Evolutionary conservation across 2,797 vertebrate genomes (phyloP).

Genomic region (Siniperca obscura): DNA sequence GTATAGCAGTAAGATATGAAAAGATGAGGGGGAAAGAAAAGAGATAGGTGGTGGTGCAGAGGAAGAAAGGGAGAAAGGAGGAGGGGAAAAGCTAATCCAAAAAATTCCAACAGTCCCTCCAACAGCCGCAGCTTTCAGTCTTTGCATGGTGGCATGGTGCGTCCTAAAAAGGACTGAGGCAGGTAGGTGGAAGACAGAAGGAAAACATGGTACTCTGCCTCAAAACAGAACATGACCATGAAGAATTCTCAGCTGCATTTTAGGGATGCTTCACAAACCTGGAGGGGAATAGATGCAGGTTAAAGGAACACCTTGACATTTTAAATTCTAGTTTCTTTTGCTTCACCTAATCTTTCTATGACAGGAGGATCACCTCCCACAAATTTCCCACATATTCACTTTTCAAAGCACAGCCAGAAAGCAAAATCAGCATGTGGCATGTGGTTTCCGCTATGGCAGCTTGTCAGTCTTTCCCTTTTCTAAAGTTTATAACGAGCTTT

Average conservation of each 20-base stretch:
- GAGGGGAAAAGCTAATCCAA: not conserved
- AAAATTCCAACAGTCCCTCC: not conserved
- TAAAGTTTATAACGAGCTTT: constrained; percentile 28
- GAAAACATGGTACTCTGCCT: constrained; percentile 12
- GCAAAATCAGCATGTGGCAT: constrained; percentile 26
- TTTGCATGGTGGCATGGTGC: not conserved
- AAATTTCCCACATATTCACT: constrained; percentile 32
- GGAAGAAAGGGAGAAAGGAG: not conserved
- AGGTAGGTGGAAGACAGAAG: constrained; percentile 25
- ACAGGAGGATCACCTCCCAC: constrained; percentile 53
- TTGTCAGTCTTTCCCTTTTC: constrained; percentile 31
- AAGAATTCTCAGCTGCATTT: constrained; percentile 44
- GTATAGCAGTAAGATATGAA: not conserved
- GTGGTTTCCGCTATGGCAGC: constrained; percentile 5
- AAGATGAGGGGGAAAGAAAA: not conserved
- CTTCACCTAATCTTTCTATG: constrained; percentile 57
- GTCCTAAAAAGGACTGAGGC: constrained; percentile 21
- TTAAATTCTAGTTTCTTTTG: constrained; percentile 31
- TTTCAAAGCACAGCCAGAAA: constrained; percentile 41
- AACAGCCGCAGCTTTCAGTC: not conserved
- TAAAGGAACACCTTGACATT: constrained; percentile 55
- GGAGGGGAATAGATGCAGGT: constrained; percentile 37
- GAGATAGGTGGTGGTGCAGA: not conserved
- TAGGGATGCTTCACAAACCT: constrained; percentile 20
- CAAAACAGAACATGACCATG: constrained; percentile 29